Percentiles rank a stretch among this genome's conserved stretches.
Conservation (phyloP, 2,113 vertebrate genomes). For the Vidua macroura region DNA sequence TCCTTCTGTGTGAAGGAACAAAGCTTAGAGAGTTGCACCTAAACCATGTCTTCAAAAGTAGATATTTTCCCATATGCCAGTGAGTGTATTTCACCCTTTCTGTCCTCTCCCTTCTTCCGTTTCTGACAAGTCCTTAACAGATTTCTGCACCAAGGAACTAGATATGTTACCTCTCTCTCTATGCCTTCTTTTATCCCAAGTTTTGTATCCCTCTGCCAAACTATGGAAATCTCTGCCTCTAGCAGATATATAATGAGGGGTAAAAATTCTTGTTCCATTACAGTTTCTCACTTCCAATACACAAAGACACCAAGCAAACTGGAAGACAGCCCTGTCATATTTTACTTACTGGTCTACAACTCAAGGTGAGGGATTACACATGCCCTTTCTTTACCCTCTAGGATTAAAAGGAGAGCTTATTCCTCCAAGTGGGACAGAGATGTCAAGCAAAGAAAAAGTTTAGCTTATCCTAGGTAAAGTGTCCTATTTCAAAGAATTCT, state of each 20-base stretch:
- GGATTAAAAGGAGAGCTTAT: not conserved
- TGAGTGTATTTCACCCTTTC: not conserved
- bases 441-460: not conserved
- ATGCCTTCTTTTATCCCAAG: not conserved
- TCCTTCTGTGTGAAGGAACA: not conserved
- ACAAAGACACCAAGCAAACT: not conserved
- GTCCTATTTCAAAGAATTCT: not conserved
- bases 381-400: not conserved
- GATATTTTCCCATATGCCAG: not conserved
- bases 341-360: not conserved
- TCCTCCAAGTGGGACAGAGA: not conserved
- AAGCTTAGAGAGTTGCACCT: not conserved
- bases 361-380: not conserved
- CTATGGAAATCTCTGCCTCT: not conserved
- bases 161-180: not conserved
- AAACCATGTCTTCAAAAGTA: not conserved
- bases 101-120: not conserved
- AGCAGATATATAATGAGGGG: not conserved
- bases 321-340: not conserved
- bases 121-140: not conserved
- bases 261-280: not conserved
- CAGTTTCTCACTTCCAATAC: not conserved
- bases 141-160: not conserved
- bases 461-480: not conserved
- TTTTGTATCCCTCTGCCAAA: not conserved